These are phyloP conservation scores for Drosophila eugracilis DNA, from an alignment of 1,140 invertebrate species.

Conservation along the genomic window DNA sequence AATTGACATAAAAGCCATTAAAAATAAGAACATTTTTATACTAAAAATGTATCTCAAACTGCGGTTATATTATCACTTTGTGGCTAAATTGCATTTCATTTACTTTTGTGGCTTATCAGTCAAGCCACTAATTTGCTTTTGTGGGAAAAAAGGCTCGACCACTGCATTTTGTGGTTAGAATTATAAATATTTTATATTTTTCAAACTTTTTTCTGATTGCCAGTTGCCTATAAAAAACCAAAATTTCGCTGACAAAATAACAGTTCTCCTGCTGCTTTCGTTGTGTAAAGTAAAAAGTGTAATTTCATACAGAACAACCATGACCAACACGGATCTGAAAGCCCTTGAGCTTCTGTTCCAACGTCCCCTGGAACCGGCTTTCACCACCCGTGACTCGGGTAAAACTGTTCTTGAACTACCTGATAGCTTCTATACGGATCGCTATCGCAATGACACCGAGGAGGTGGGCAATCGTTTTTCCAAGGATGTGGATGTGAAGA, in stretches of 20 bases:
- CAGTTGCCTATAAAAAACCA: slow-evolving; percentile 20
- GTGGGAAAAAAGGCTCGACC: not conserved
- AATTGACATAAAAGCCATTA: too few relatives aligned
- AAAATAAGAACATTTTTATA: too few relatives aligned
- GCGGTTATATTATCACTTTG: slow-evolving; percentile 10
- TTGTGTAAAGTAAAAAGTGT: not conserved
- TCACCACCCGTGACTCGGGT: slow-evolving; percentile 87
- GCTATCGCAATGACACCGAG: slow-evolving; percentile 66
- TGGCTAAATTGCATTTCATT: slow-evolving; percentile 2
- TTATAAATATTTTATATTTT: not conserved
- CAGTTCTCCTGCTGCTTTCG: slow-evolving; percentile 11
- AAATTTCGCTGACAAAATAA: not conserved
- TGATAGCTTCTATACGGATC: slow-evolving; percentile 81
- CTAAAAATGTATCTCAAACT: not conserved
- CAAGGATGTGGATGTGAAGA: slow-evolving; percentile 84
- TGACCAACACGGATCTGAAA: slow-evolving; percentile 69
- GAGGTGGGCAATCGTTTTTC: slow-evolving; percentile 86
- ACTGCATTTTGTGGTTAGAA: slow-evolving; percentile 17
- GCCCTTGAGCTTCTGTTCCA: slow-evolving; percentile 87
- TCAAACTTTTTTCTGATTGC: not conserved
- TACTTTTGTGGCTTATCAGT: slow-evolving; percentile 15
- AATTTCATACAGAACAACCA: slow-evolving; percentile 1
- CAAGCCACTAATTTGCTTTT: not conserved
- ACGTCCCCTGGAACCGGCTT: slow-evolving; percentile 87
- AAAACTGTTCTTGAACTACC: slow-evolving; percentile 88